These are phyloP conservation scores for Esox lucius DNA, from an alignment of 2,797 vertebrate species.

Conservation along the genomic window DNA sequence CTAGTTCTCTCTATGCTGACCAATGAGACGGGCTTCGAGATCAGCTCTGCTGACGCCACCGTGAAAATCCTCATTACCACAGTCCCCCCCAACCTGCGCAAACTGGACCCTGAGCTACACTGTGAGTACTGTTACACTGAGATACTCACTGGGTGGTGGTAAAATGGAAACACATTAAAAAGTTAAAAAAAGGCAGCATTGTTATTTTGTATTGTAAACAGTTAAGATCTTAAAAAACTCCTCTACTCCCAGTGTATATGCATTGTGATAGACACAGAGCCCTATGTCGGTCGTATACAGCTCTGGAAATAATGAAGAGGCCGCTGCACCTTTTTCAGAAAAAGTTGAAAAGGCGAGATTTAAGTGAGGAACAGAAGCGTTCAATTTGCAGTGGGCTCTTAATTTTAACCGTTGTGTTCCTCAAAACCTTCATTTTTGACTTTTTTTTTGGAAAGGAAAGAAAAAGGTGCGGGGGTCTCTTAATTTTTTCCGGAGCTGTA, in stretches of 20 bases:
- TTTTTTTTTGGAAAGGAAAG: too few species aligned
- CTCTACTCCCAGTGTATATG: background rate
- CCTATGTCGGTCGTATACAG: background rate
- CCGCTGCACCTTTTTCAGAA: too few species aligned
- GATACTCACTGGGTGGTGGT: background rate
- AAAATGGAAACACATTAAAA: background rate
- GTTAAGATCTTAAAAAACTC: background rate
- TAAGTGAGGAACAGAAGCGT: too few species aligned
- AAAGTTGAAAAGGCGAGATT: too few species aligned
- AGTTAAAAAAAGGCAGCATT: background rate
- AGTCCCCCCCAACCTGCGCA: constrained; percentile 93
- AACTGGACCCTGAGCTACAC: constrained; percentile 92
- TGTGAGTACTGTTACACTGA: constrained; percentile 64
- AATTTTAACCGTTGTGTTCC: too few species aligned
- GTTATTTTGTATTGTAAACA: too few species aligned
- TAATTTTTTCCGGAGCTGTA: too few species aligned
- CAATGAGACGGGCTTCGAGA: constrained; percentile 96
- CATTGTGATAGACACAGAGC: background rate
- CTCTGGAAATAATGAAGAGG: too few species aligned
- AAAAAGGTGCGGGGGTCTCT: too few species aligned
- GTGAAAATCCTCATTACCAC: constrained; percentile 98
- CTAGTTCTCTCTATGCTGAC: constrained; percentile 95
- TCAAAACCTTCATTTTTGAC: too few species aligned
- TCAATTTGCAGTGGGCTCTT: too few species aligned
- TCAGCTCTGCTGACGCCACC: constrained; percentile 92